Evolutionary conservation across 2,888 invertebrate species (phyloP).

Genomic region (Drosophila conformis): DNA sequence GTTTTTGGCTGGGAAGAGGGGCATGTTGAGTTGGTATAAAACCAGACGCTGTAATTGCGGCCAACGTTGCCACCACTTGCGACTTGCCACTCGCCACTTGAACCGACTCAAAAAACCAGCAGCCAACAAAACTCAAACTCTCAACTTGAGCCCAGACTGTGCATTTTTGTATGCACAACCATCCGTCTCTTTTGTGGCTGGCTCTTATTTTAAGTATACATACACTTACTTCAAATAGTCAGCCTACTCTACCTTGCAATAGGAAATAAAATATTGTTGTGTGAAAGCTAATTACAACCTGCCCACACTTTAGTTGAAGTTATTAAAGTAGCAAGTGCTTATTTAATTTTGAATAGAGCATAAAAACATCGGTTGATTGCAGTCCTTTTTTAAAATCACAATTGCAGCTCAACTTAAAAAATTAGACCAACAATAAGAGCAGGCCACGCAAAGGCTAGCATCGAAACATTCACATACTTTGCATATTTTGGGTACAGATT

Average conservation of each 20-base stretch:
- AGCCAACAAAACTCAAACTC: slow-evolving; percentile 32
- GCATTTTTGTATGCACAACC: slow-evolving; percentile 51
- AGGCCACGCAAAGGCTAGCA: slow-evolving; percentile 4
- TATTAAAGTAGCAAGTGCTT: background rate
- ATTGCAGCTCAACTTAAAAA: slow-evolving; percentile 44
- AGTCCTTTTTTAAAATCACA: slow-evolving; percentile 7
- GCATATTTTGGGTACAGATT: slow-evolving; percentile 34
- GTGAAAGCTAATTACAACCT: background rate
- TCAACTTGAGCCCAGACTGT: slow-evolving; percentile 35
- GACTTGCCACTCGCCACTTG: slow-evolving; percentile 53
- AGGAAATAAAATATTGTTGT: background rate
- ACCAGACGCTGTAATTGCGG: slow-evolving; percentile 64
- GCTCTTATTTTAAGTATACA: slow-evolving; percentile 15
- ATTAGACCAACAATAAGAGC: background rate
- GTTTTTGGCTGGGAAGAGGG: slow-evolving; percentile 4
- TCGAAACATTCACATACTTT: slow-evolving; percentile 35
- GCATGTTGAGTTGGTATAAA: slow-evolving; percentile 30
- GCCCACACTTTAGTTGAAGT: background rate
- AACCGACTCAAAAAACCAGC: slow-evolving; percentile 28
- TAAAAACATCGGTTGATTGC: slow-evolving; percentile 14
- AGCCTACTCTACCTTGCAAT: background rate
- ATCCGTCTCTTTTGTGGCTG: slow-evolving; percentile 18
- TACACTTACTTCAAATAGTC: slow-evolving; percentile 21
- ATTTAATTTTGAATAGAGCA: slow-evolving; percentile 8
- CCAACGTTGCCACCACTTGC: slow-evolving; percentile 31